Base-by-base conservation (phyloP, 2,113 vertebrate genomes). In the Salvator merianae region DNA sequence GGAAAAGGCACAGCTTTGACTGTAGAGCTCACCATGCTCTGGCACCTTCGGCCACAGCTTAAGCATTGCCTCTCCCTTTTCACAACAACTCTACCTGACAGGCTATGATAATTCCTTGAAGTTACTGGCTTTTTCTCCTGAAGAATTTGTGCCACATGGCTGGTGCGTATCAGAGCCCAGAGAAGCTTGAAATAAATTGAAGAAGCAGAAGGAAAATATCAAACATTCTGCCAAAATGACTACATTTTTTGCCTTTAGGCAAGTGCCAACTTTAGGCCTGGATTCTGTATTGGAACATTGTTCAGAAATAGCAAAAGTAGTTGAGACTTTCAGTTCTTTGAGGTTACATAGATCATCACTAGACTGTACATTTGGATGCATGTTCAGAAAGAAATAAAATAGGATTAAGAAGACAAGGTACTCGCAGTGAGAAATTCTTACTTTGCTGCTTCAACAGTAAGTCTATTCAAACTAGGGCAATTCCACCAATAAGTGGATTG, bases 161-260 rank as follows among this genome's bases (percentile, higher is more conserved):
- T 82, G 70, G 26, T 43, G 55, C 53, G 30, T 82, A 13, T 82
- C 70, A 82, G 70, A 73, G 38, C 53, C 36, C 30, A 74, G 55
- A 82, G 70, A 74, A 82, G n/a, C 53, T 38, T 62, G 55, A 62
- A 82, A 82, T 13, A 82, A 74, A 82, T 65, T 10, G 55, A 82
- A 82, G 70, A 63, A 82, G 36, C 70, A 74, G 81, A 82, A 74
- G 81, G 81, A 74, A 82, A 74, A 74, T 82, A 7, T 82, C 63
- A 30, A 73, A 73, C 34, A 73, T 30, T 10, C 79, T 74, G 69
- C 70, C 71, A 65, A 82, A 26, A 24, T 34, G 40, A n/a, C 55
- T 43, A 63, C 47, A 38, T 20, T 12, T 73, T 53, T 43, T 63
- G 55, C 38, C 70, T 59, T 82, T 74, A 63, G 30, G 63, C 38